These are phyloP conservation scores for Drosophila longiperda DNA, from an alignment of 2,888 invertebrate species.

Conservation along the genomic window DNA sequence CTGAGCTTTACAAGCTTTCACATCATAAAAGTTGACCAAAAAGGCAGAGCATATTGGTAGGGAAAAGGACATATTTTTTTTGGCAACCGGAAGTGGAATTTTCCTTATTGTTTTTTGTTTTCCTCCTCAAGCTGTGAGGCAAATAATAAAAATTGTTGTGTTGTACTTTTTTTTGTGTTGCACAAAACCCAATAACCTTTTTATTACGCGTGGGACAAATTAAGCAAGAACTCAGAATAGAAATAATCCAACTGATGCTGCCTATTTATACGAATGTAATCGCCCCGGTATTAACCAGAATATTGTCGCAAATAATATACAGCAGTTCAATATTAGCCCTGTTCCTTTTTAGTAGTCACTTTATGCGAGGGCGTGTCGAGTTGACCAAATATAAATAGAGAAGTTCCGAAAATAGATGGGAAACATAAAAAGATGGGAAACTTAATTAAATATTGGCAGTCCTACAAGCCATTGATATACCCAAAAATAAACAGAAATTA, in stretches of 20 bases:
- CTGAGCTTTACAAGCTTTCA: not conserved
- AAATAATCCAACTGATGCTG: conserved; percentile 20
- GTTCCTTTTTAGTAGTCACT: not conserved
- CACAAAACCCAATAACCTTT: not conserved
- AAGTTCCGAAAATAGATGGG: conserved; percentile 41
- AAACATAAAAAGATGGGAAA: conserved; percentile 10
- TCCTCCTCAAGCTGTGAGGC: conserved; percentile 15
- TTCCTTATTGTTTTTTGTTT: conserved; percentile 20
- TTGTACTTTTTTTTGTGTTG: conserved; percentile 18
- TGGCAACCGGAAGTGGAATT: conserved; percentile 5
- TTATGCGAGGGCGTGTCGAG: not conserved
- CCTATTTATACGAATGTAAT: not conserved
- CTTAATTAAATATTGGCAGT: conserved; percentile 54
- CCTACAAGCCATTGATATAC: not conserved
- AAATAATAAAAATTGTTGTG: conserved; percentile 67
- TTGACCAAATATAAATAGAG: conserved; percentile 28
- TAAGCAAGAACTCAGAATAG: conserved; percentile 35
- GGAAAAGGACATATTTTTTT: conserved; percentile 17
- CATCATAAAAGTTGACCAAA: not conserved
- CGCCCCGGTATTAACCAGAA: conserved; percentile 8
- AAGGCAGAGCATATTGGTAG: not conserved
- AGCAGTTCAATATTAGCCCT: conserved; percentile 24
- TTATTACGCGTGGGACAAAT: conserved; percentile 64
- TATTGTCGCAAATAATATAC: conserved; percentile 26
- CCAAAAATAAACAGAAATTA: conserved; percentile 40